A percentile compares a stretch with the other conserved stretches of the same genome.
Conservation (phyloP, 2,888 invertebrate genomes). For the Microplitis deprimator region DNA sequence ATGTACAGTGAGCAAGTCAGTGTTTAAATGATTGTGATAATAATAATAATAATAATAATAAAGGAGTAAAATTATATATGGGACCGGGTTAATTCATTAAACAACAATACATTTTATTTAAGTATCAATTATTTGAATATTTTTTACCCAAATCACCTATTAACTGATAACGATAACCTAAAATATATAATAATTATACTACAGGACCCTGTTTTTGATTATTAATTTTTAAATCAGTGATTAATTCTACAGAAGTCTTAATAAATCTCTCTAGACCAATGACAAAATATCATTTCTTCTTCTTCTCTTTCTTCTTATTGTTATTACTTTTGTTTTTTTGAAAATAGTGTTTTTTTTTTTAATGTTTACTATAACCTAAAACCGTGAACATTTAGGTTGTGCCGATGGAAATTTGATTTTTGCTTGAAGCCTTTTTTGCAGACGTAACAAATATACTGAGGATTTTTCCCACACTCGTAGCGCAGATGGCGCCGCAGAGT, state of each 20-base stretch:
- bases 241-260: neutral
- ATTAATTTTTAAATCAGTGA: constrained; percentile 13
- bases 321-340: neutral
- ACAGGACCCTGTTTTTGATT: constrained; percentile 25
- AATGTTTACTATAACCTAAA: constrained; percentile 44
- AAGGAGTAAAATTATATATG: too few relatives aligned
- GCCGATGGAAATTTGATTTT: constrained; percentile 70
- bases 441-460: constrained; percentile 81
- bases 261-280: constrained; percentile 1
- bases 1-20: neutral
- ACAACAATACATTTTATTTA: too few relatives aligned
- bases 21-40: neutral
- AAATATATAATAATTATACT: constrained; percentile 22
- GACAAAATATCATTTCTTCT: constrained; percentile 5
- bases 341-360: neutral
- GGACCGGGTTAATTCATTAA: too few relatives aligned
- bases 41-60: neutral
- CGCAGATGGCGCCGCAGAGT: constrained; percentile 83
- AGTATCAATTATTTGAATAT: too few relatives aligned
- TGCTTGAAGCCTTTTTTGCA: constrained; percentile 80
- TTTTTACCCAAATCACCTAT: too few relatives aligned
- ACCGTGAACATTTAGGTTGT: constrained; percentile 60
- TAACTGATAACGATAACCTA: too few relatives aligned
- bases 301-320: neutral
- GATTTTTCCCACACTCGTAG: constrained; percentile 83